Percentiles rank a stretch among this genome's conserved stretches.
phyloP scores from a whole-genome alignment of 2,888 invertebrate species.

The Cryptocheilus praepositus region DNA sequence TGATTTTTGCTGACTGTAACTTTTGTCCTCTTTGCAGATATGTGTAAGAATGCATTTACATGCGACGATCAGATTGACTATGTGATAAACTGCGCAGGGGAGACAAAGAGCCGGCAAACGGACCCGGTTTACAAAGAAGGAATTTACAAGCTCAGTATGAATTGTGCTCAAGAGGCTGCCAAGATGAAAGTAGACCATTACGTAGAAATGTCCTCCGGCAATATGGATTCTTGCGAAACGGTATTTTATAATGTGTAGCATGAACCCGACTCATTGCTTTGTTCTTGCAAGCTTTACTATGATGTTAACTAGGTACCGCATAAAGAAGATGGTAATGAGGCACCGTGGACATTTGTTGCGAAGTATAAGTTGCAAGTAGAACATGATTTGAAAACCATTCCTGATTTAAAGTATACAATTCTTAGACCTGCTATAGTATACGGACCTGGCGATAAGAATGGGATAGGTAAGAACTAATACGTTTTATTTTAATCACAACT shows the following conservation, averaged over 20 bases:
- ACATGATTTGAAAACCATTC: conserved; percentile 82
- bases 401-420: conserved; percentile 85
- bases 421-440: conserved; percentile 91
- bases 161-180: conserved; percentile 88
- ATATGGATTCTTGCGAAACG: conserved; percentile 87
- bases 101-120: conserved; percentile 91
- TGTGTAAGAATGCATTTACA: conserved; percentile 84
- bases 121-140: conserved; percentile 95
- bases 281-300: conserved; percentile 16
- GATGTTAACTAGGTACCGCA: conserved; percentile 77
- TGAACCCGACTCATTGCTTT: background rate
- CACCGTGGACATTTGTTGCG: conserved; percentile 91
- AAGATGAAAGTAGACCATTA: conserved; percentile 82
- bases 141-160: conserved; percentile 87
- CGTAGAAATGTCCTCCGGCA: conserved; percentile 90
- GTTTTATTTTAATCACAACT: background rate
- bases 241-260: conserved; percentile 67
- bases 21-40: conserved; percentile 75
- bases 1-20: background rate
- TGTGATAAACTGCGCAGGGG: conserved; percentile 93
- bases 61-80: conserved; percentile 82
- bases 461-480: conserved; percentile 80
- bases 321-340: conserved; percentile 84
- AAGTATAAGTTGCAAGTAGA: conserved; percentile 91
- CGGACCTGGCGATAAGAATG: conserved; percentile 88